phyloP scores from a whole-genome alignment of 2,113 vertebrate genomes.

The Centropus bengalensis region DNA sequence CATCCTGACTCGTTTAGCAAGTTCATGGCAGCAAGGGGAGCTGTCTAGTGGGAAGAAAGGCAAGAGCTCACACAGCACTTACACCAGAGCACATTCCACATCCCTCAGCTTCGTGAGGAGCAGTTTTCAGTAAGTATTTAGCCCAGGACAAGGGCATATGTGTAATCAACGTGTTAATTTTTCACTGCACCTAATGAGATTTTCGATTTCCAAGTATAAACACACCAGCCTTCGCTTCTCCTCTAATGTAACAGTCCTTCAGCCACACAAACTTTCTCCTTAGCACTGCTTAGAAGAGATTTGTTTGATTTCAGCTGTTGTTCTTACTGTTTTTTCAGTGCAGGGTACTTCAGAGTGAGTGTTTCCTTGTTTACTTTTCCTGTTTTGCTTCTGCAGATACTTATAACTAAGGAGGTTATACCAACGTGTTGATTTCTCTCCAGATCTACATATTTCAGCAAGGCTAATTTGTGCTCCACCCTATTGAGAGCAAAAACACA shows the following conservation, averaged over 20 bases:
- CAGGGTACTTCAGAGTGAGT: conserved; percentile 28
- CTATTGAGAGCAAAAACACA: conserved; percentile 64
- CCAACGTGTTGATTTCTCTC: conserved; percentile 87
- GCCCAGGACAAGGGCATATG: background rate
- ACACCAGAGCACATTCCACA: background rate
- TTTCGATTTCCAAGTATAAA: background rate
- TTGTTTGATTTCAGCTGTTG: background rate
- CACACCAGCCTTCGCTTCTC: background rate
- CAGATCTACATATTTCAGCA: conserved; percentile 85
- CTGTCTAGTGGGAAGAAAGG: background rate
- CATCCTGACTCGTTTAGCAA: background rate
- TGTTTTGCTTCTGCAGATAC: conserved; percentile 81
- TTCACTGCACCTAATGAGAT: background rate
- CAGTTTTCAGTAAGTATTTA: background rate
- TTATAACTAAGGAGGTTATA: conserved; percentile 92
- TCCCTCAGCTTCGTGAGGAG: background rate
- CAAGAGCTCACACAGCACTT: background rate
- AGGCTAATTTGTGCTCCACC: conserved; percentile 95
- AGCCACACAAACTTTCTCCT: background rate
- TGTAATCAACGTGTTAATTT: background rate
- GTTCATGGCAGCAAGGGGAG: background rate
- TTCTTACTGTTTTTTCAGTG: conserved; percentile 73
- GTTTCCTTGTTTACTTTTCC: conserved; percentile 71
- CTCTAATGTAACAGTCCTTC: background rate
- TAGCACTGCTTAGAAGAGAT: background rate